phyloP scores from a whole-genome alignment of 2,888 invertebrate species.

The Spodoptera exigua region DNA sequence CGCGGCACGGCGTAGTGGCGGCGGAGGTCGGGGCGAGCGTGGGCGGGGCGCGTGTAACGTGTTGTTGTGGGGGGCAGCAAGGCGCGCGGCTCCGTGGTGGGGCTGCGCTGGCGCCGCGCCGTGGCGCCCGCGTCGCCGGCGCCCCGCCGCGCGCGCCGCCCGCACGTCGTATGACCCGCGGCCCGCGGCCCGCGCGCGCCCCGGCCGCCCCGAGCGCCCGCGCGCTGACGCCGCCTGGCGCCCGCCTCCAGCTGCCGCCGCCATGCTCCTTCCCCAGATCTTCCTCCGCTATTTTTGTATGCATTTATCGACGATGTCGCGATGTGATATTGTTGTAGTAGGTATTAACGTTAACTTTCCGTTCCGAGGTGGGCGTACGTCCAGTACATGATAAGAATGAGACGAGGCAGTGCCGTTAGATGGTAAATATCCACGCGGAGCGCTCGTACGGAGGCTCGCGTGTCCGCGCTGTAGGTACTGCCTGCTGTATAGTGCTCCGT shows the following conservation, averaged over 20 bases:
- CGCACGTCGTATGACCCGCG: conserved; percentile 71
- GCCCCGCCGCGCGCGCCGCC: conserved; percentile 53
- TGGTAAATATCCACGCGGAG: conserved; percentile 68
- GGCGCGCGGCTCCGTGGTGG: conserved; percentile 61
- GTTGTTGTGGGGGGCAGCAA: conserved; percentile 72
- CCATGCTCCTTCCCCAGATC: conserved; percentile 30
- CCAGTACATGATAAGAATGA: conserved; percentile 70
- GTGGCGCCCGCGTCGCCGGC: conserved; percentile 17
- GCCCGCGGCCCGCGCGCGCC: neutral
- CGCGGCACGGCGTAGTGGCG: no score
- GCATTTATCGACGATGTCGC: conserved; percentile 36
- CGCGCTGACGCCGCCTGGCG: neutral
- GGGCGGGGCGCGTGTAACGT: conserved; percentile 51
- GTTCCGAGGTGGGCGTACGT: conserved; percentile 77
- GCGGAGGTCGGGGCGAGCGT: conserved; percentile 20
- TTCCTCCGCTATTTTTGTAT: conserved; percentile 54
- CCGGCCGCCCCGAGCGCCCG: neutral
- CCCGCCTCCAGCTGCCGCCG: neutral
- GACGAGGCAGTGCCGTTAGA: conserved; percentile 67
- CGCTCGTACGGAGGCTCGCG: conserved; percentile 16
- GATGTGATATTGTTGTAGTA: conserved; percentile 45
- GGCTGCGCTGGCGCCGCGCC: conserved; percentile 36
- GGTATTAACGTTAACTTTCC: conserved; percentile 49
- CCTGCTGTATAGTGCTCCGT: neutral
- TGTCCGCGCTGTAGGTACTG: neutral